Conservation (phyloP, 2,113 vertebrate genomes). For the Cynopterus brachyotis region DNA sequence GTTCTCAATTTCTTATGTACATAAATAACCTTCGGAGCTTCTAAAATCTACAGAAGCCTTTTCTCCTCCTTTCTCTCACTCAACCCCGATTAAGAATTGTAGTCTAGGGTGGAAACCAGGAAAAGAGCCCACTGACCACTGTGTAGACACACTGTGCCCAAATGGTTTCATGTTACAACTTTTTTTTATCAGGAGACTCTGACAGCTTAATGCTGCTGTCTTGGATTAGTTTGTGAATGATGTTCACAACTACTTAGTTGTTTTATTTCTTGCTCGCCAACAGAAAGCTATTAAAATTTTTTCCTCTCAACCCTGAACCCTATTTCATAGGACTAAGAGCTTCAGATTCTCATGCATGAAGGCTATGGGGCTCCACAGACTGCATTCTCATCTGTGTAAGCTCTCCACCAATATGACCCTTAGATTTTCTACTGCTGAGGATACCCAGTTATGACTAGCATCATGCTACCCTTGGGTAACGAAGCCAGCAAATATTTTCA, state of each 20-base stretch:
- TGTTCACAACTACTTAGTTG: neutral
- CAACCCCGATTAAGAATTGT: neutral
- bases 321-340: neutral
- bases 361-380: neutral
- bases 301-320: neutral
- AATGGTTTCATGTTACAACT: neutral
- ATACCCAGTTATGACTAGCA: neutral
- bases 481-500: conserved; percentile 39
- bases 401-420: neutral
- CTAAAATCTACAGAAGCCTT: neutral
- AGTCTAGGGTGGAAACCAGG: neutral
- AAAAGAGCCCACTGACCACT: neutral
- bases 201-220: neutral
- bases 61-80: neutral
- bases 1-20: neutral
- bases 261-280: neutral
- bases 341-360: neutral
- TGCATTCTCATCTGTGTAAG: neutral
- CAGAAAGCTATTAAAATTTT: neutral
- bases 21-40: neutral
- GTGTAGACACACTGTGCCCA: no score
- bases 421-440: neutral
- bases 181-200: neutral
- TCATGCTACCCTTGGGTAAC: neutral
- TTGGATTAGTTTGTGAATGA: neutral